These are phyloP conservation scores for Hylomyscus alleni DNA, from an alignment of 2,797 vertebrate species.

Conservation along the genomic window DNA sequence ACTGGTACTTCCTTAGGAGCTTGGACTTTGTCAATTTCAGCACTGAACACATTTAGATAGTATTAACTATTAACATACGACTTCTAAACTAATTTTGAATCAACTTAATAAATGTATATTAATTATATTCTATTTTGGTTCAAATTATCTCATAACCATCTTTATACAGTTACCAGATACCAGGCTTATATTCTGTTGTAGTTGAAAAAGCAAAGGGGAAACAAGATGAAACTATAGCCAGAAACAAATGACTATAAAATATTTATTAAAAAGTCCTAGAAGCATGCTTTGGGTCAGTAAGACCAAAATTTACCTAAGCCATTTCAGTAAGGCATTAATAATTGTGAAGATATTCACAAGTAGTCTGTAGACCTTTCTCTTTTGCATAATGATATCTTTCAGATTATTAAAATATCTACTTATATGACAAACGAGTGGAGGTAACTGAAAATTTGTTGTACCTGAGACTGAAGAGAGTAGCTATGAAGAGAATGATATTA, in stretches of 20 bases:
- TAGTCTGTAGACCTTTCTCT: neutral
- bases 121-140: neutral
- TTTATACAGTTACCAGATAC: slow-evolving; percentile 3
- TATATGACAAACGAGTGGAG: neutral
- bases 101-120: neutral
- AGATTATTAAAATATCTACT: neutral
- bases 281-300: neutral
- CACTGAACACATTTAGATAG: neutral
- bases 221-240: neutral
- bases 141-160: slow-evolving; percentile 30
- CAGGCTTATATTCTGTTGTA: neutral
- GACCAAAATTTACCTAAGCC: neutral
- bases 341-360: neutral
- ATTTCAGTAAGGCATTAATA: neutral
- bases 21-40: neutral
- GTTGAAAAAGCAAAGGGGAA: neutral
- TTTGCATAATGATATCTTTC: neutral
- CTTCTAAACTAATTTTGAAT: neutral
- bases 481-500: neutral
- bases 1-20: neutral
- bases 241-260: neutral
- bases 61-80: neutral
- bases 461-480: neutral
- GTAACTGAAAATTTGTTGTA: neutral
- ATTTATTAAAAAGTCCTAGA: neutral